These are phyloP conservation scores for Heterotis niloticus DNA, from an alignment of 2,113 vertebrate species.

Conservation along the genomic window DNA sequence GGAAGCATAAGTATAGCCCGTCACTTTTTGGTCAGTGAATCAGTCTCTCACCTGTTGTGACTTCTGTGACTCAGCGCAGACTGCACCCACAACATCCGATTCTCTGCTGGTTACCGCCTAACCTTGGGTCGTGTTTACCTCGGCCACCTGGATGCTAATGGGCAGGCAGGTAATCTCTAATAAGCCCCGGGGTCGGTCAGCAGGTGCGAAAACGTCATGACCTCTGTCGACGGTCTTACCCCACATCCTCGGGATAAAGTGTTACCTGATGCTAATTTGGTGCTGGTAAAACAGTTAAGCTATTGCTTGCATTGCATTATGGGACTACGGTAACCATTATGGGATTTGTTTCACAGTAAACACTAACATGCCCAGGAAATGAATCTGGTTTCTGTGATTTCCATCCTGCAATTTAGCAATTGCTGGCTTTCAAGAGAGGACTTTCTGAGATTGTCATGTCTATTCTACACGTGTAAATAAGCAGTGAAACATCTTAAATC, in stretches of 20 bases:
- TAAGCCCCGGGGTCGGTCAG: conserved; percentile 23
- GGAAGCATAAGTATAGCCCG: not conserved
- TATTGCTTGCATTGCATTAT: not conserved
- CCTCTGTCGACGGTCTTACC: not conserved
- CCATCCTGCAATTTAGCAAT: conserved; percentile 9
- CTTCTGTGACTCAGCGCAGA: not conserved
- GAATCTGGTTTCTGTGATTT: not conserved
- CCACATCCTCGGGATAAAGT: not conserved
- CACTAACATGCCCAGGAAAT: conserved; percentile 1
- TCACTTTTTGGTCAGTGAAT: not conserved
- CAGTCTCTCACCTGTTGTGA: not conserved
- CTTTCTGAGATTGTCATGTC: not conserved
- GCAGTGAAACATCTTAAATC: not conserved
- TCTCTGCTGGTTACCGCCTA: not conserved
- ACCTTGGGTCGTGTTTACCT: not conserved
- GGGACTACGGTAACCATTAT: not conserved
- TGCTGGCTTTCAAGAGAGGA: not conserved
- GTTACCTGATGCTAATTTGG: conserved; percentile 4
- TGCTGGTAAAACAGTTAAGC: not conserved
- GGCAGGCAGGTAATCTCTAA: conserved; percentile 29
- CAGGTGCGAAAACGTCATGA: conserved; percentile 24
- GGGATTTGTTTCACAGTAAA: conserved; percentile 2
- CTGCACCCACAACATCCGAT: not conserved
- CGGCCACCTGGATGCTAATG: conserved; percentile 31
- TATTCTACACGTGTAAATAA: conserved; percentile 7